phyloP scores from a whole-genome alignment of 2,888 invertebrate species.

The Sceliomorpha sp. region DNA sequence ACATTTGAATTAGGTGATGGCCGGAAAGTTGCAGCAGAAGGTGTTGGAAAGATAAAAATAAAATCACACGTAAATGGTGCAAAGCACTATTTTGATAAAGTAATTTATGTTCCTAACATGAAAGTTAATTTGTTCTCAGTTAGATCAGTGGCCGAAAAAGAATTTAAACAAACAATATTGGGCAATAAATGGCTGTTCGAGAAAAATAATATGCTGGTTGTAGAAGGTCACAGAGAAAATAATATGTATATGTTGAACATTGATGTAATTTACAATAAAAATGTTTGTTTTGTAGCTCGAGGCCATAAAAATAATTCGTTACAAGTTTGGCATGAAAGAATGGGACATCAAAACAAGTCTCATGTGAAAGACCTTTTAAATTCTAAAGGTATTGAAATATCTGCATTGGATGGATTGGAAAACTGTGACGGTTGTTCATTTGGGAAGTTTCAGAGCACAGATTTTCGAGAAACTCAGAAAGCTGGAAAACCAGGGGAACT shows the following conservation, averaged over 20 bases:
- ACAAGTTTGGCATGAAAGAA: no score
- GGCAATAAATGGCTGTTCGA: no score
- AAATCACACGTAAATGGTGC: constrained; percentile 24
- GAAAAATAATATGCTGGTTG: no score
- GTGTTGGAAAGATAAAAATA: constrained; percentile 19
- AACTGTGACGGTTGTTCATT: constrained; percentile 33
- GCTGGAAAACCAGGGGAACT: constrained; percentile 16
- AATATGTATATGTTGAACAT: no score
- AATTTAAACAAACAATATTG: constrained; percentile 24
- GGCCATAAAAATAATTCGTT: no score
- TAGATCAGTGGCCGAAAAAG: constrained; percentile 26
- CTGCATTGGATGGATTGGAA: constrained; percentile 1
- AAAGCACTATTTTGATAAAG: constrained; percentile 32
- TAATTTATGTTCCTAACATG: constrained; percentile 38
- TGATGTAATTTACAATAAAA: no score
- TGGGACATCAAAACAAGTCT: no score
- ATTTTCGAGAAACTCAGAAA: constrained; percentile 34
- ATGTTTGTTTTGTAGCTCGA: no score
- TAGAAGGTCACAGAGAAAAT: no score
- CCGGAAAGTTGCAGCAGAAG: constrained; percentile 23
- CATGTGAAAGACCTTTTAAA: no score
- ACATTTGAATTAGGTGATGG: constrained; percentile 27
- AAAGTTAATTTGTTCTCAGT: constrained; percentile 38
- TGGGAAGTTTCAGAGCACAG: constrained; percentile 37
- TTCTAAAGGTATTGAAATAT: no score